A percentile compares a stretch with the other conserved stretches of the same genome.
Conservation (phyloP, 1,140 invertebrate genomes). For the Bombyx mandarina region DNA sequence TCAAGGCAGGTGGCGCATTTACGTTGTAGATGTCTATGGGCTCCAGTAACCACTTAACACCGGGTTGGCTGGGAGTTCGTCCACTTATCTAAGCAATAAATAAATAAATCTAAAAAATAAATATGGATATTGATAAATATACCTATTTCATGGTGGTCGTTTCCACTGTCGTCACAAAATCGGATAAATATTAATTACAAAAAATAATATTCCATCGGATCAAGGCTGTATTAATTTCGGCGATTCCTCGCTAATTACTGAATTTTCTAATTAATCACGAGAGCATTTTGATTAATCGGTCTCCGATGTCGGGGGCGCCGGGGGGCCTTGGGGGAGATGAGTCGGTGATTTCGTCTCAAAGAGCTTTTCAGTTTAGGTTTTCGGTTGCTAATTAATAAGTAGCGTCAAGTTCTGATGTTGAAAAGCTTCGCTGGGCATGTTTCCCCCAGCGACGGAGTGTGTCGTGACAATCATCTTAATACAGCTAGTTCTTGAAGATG, state of each 20-base stretch:
- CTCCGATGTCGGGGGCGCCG: conserved; percentile 26
- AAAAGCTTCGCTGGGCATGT: background rate
- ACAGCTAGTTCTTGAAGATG: background rate
- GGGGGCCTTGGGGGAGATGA: conserved; percentile 28
- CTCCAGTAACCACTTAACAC: too few species aligned
- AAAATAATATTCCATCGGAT: too few species aligned
- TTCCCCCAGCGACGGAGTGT: background rate
- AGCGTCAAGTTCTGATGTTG: conserved; percentile 6
- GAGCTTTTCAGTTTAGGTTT: conserved; percentile 24
- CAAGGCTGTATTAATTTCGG: conserved; percentile 13
- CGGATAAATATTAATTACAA: too few species aligned
- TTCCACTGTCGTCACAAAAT: too few species aligned
- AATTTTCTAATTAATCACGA: conserved; percentile 64
- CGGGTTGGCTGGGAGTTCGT: too few species aligned
- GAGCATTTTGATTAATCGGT: conserved; percentile 63
- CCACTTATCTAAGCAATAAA: too few species aligned
- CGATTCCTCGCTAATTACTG: conserved; percentile 50
- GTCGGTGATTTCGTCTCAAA: conserved; percentile 42
- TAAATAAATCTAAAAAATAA: too few species aligned
- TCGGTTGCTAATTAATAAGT: conserved; percentile 32
- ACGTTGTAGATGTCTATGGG: too few species aligned
- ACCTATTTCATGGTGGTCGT: too few species aligned
- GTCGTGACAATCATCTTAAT: background rate
- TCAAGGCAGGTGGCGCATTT: too few species aligned
- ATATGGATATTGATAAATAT: too few species aligned